Evolutionary conservation across 2,888 invertebrate genomes (phyloP).

Genomic region (Drosophila aldrichi): DNA sequence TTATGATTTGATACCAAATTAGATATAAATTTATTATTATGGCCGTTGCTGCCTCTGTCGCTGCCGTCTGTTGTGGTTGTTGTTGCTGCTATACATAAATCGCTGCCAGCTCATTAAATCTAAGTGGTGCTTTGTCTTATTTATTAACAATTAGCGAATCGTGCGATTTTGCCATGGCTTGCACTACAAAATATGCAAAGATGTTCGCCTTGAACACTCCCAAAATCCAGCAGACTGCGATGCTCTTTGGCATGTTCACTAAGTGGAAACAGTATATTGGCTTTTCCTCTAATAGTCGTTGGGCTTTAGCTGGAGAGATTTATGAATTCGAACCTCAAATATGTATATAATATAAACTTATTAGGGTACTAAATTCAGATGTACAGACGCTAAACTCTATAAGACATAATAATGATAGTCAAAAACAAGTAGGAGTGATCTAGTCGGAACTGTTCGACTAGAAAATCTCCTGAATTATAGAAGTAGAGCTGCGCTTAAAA

Average conservation of each 20-base stretch:
- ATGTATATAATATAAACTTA: no score
- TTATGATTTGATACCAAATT: constrained; percentile 72
- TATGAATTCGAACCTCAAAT: no score
- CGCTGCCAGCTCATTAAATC: constrained; percentile 70
- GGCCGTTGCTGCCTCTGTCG: background rate
- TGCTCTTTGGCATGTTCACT: background rate
- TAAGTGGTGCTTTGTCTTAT: constrained; percentile 46
- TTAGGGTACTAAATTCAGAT: no score
- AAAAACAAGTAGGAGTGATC: no score
- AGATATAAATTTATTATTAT: constrained; percentile 43
- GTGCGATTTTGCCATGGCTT: constrained; percentile 5
- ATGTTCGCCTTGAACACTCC: background rate
- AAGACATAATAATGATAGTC: no score
- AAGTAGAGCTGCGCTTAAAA: no score
- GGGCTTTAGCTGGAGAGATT: no score
- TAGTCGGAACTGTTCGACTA: no score
- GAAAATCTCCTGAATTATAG: no score
- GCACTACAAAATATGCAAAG: constrained; percentile 32
- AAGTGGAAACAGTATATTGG: background rate
- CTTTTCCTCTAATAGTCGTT: background rate
- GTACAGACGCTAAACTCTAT: no score
- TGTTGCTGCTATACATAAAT: constrained; percentile 57
- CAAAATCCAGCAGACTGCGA: background rate
- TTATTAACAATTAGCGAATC: constrained; percentile 61
- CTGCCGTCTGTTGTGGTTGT: background rate